A percentile compares a stretch with the other conserved stretches of the same genome.
phyloP scores from a whole-genome alignment of 2,113 vertebrate genomes.

The Nothoprocta perdicaria region DNA sequence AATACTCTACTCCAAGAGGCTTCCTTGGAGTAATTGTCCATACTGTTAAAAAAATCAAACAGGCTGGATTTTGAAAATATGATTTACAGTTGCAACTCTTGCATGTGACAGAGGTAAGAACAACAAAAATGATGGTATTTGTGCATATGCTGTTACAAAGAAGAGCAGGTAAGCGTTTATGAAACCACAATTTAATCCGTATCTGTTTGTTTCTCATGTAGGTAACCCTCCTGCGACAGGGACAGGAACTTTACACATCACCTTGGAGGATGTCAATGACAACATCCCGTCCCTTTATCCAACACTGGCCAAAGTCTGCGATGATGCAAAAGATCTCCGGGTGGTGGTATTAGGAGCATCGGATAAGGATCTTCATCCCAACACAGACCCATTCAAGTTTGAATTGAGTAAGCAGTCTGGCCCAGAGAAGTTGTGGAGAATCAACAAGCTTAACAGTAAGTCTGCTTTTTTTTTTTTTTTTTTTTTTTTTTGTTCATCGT shows the following conservation, averaged over 20 bases:
- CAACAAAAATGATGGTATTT: neutral
- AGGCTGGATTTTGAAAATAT: conserved; percentile 8
- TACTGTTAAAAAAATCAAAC: neutral
- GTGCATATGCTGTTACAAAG: neutral
- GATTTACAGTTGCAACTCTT: neutral
- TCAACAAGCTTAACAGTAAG: conserved; percentile 94
- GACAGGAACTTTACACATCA: conserved; percentile 90
- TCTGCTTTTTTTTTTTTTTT: neutral
- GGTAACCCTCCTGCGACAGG: conserved; percentile 92
- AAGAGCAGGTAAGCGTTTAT: neutral
- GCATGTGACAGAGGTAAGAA: neutral
- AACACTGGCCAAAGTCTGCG: conserved; percentile 88
- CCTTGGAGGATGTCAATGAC: conserved; percentile 93
- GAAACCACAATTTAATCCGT: neutral
- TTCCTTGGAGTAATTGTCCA: conserved; percentile 7
- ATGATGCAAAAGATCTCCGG: conserved; percentile 89
- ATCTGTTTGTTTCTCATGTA: conserved; percentile 13
- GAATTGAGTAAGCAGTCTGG: conserved; percentile 90
- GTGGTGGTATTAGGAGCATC: conserved; percentile 88
- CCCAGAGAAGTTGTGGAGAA: conserved; percentile 93
- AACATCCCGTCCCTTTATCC: conserved; percentile 91
- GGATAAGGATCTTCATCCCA: conserved; percentile 92
- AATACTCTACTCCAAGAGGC: conserved; percentile 42
- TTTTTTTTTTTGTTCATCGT: neutral
- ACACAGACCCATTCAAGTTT: conserved; percentile 93